Conservation (phyloP, 2,888 invertebrate species). For the Clivina fossor region DNA sequence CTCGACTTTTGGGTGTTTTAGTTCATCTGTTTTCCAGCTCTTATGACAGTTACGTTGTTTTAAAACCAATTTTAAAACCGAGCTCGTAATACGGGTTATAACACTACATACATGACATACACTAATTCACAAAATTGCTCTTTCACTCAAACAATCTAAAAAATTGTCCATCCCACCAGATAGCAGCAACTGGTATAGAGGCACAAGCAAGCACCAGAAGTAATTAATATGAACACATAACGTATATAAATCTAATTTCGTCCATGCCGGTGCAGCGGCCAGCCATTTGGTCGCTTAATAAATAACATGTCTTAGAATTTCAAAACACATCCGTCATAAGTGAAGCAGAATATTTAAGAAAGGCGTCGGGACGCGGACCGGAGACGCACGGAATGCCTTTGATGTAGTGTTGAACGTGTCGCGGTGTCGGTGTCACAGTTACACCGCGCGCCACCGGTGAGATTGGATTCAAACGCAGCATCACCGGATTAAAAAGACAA, state of each 20-base stretch:
- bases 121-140: no score
- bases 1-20: background rate
- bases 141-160: slow-evolving; percentile 25
- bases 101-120: background rate
- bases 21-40: no score
- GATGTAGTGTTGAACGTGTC: slow-evolving; percentile 21
- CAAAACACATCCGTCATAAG: slow-evolving; percentile 41
- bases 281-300: slow-evolving; percentile 34
- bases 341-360: slow-evolving; percentile 41
- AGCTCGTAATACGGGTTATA: no score
- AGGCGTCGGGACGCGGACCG: slow-evolving; percentile 38
- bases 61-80: no score
- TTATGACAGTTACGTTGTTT: no score
- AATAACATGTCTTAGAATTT: slow-evolving; percentile 35
- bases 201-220: slow-evolving; percentile 27
- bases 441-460: slow-evolving; percentile 9
- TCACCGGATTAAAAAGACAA: no score
- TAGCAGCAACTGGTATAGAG: no score
- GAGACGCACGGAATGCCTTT: slow-evolving; percentile 30
- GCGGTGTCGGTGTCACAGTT: slow-evolving; percentile 12
- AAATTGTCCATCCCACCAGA: no score
- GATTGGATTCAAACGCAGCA: background rate
- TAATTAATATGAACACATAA: slow-evolving; percentile 36
- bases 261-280: slow-evolving; percentile 29
- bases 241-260: slow-evolving; percentile 35